phyloP scores from a whole-genome alignment of 1,140 invertebrate genomes.

The Drosophila oshimai region DNA sequence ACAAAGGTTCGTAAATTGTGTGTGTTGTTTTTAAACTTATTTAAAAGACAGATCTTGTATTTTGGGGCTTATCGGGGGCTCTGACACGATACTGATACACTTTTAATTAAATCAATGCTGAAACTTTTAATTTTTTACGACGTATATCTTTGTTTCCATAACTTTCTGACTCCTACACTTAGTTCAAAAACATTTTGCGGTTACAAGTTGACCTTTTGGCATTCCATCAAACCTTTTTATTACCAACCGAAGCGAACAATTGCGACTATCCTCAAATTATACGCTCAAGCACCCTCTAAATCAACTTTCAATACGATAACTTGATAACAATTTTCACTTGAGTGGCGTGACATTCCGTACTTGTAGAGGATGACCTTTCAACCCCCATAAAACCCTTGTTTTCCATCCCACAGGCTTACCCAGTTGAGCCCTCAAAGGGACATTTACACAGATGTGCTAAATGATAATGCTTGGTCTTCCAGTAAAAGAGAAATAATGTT shows the following conservation, averaged over 20 bases:
- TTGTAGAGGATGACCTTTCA: conserved; percentile 20
- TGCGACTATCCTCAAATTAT: not conserved
- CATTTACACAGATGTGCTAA: not conserved
- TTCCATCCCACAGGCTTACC: conserved; percentile 11
- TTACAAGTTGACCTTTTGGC: no score
- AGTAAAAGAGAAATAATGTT: not conserved
- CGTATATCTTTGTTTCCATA: no score
- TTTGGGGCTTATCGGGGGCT: no score
- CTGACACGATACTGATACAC: no score
- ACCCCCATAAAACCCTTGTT: conserved; percentile 11
- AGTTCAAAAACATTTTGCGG: no score
- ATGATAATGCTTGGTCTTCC: not conserved
- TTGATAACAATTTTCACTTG: conserved; percentile 18
- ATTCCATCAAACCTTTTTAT: no score
- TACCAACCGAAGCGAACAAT: not conserved
- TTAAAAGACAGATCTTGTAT: no score
- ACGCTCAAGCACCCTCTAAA: not conserved
- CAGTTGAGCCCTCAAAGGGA: conserved; percentile 12
- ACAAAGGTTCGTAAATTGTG: no score
- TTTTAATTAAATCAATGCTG: no score
- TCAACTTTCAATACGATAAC: conserved; percentile 3
- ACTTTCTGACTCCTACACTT: no score
- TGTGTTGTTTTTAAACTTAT: no score
- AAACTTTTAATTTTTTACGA: no score
- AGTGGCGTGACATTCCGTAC: conserved; percentile 15